Base-by-base conservation (phyloP, 37 sponge, comb jelly and placozoan species). In the Halisarca cf. caerulea region DNA sequence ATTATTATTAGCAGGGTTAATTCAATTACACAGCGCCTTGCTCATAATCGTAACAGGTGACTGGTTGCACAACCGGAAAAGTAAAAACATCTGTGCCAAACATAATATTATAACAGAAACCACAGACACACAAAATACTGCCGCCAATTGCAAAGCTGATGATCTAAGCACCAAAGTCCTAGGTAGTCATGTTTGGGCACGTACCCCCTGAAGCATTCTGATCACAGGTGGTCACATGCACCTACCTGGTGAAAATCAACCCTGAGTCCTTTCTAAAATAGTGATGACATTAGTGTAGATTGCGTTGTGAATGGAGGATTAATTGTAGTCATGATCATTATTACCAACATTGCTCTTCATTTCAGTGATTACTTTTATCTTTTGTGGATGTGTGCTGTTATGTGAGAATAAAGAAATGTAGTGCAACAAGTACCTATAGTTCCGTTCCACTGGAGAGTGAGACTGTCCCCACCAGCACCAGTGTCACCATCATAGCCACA, bases 221-320 rank as follows among this genome's bases (percentile, higher is more conserved):
- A n/a, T n/a, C n/a, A n/a, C n/a, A n/a, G n/a, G n/a, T n/a, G n/a
- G n/a, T n/a, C n/a, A n/a, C n/a, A n/a, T n/a, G n/a, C n/a, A 43
- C 45, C 42, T 74, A 74, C 45, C 25, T 74, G 77, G 77, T 74
- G 39, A 71, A 20, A 7, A 21, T 40, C 24, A 25, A 74, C 41
- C 69, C 11, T 27, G 42, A 2, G 38, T 14, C 42, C 25, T 2
- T 2, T 40, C 28, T 3, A 33, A 2, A 15, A 74, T 33, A 38
- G 7, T 25, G 77, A 17, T 24, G 77, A 74, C 77, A n/a, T 74
- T 2, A 24, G 25, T 39, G 44, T 6, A 23, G 77, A 74, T 2
- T 74, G 77, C 25, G 24, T 44, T 36, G 77, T 40, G 21, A 74
- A 74, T 74, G 77, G 77, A 74, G 77, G 77, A 8, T 21, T 74